phyloP scores from a whole-genome alignment of 2,113 vertebrate genomes.

The Girardinichthys multiradiatus region DNA sequence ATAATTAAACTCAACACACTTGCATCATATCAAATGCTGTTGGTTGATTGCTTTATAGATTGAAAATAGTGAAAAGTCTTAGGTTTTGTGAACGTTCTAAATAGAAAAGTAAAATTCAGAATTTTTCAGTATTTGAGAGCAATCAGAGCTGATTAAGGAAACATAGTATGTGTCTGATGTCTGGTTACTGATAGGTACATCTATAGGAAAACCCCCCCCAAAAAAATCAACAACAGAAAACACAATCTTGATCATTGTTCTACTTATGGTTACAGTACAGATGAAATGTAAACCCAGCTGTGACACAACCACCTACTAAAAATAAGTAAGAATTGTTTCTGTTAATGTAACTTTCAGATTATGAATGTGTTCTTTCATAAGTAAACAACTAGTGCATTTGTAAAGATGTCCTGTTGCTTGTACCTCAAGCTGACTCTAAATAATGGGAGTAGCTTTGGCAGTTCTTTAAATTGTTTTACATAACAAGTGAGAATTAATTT shows the following conservation, averaged over 20 bases:
- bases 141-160: not conserved
- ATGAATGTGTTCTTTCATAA: not conserved
- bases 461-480: not conserved
- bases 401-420: not conserved
- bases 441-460: conserved; percentile 9
- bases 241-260: not conserved
- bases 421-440: conserved; percentile 17
- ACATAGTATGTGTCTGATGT: not conserved
- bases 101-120: not conserved
- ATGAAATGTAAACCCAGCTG: not conserved
- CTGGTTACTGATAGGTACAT: not conserved
- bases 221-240: not conserved
- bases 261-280: not conserved
- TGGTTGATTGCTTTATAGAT: not conserved
- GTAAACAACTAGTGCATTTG: not conserved
- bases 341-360: not conserved
- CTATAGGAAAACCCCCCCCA: too few relatives aligned
- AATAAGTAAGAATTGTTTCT: not conserved
- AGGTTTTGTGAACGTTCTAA: not conserved
- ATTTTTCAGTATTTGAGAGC: not conserved
- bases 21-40: too few relatives aligned
- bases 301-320: not conserved
- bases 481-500: too few relatives aligned
- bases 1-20: not conserved
- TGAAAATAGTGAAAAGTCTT: not conserved